Percentiles rank a stretch among this genome's conserved stretches.
Evolutionary conservation across 2,888 invertebrate genomes (phyloP).

Genomic region (Papilio protenor): DNA sequence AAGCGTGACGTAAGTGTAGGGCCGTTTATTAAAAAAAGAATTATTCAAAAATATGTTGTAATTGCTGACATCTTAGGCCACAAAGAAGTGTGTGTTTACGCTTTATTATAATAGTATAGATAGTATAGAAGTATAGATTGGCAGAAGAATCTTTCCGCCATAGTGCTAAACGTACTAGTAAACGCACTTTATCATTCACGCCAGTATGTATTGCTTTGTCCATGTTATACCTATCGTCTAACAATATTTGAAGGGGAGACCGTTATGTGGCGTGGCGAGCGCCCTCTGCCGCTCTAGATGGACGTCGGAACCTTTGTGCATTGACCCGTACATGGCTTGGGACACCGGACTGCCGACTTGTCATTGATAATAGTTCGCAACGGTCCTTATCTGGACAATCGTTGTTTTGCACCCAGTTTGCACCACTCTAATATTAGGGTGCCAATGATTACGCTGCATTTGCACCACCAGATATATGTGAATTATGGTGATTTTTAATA

Average conservation of each 20-base stretch:
- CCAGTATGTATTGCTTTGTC: not conserved
- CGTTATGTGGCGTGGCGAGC: conserved; percentile 62
- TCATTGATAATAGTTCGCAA: conserved; percentile 61
- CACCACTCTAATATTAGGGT: conserved; percentile 20
- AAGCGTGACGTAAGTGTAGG: too few species aligned
- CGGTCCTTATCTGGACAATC: conserved; percentile 21
- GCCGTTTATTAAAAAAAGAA: too few species aligned
- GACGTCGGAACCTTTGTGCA: conserved; percentile 75
- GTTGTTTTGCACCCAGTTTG: not conserved
- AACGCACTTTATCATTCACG: too few species aligned
- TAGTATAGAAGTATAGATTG: too few species aligned
- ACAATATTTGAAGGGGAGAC: conserved; percentile 70
- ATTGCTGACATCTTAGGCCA: too few species aligned
- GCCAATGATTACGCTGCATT: not conserved
- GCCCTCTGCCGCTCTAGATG: conserved; percentile 51
- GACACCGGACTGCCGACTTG: conserved; percentile 67
- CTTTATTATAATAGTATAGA: too few species aligned
- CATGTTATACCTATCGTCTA: not conserved
- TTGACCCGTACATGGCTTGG: conserved; percentile 76
- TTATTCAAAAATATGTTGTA: too few species aligned
- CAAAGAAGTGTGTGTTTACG: too few species aligned
- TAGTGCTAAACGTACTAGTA: too few species aligned
- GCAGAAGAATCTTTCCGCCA: too few species aligned
- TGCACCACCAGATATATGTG: not conserved
- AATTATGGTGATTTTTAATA: not conserved